Evolutionary conservation across 2,797 vertebrate genomes (phyloP), one percentile per base, ranked within the genome.

Genomic region (Sebastes hubbsi): DNA sequence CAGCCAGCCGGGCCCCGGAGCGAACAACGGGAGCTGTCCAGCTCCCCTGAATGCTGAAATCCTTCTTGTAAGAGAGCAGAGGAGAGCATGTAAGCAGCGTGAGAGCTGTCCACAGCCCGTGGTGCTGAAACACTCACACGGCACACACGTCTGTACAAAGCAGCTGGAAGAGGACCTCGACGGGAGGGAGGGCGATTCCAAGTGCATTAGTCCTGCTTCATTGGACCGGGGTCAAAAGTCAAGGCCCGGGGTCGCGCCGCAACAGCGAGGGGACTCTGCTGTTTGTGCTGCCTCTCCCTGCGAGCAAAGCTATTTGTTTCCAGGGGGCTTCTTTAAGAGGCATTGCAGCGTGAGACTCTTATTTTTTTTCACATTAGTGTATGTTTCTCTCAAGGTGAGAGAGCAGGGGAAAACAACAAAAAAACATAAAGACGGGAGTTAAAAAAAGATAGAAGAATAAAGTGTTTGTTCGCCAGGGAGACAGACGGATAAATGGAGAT

Each of bases 251-350:
- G 85, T 88, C 25, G 10, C 0, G 8, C 60, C 12, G 66, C 76
- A 78, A 52, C 83, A 71, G 85, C 2, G 63, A 75, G 69, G 55
- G 42, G 80, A 72, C 73, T 86, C 34, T 22, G 62, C 79, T 80
- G 80, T 87, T 78, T 85, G 79, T 71, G 36, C 42, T 25, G n/a
- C 71, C 63, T 62, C 85, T 83, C 66, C 56, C 72, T 58, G 58
- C 13, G 62, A 87, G 58, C 38, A 91, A 90, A 92, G 82, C 83
- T 54, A 87, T 92, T 91, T 91, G 87, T 90, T 91, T 91, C 82
- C 36, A 52, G 46, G 72, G 66, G 82, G 49, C 34, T 82, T 81
- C 66, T 74, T 88, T 72, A 72, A 78, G 84, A 76, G 55, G 58
- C 32, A 13, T 38, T 75, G 42, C 68, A 27, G 72, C 61, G 49